Base-by-base conservation (phyloP, 2,888 invertebrate species). In the Coremacera marginata region DNA sequence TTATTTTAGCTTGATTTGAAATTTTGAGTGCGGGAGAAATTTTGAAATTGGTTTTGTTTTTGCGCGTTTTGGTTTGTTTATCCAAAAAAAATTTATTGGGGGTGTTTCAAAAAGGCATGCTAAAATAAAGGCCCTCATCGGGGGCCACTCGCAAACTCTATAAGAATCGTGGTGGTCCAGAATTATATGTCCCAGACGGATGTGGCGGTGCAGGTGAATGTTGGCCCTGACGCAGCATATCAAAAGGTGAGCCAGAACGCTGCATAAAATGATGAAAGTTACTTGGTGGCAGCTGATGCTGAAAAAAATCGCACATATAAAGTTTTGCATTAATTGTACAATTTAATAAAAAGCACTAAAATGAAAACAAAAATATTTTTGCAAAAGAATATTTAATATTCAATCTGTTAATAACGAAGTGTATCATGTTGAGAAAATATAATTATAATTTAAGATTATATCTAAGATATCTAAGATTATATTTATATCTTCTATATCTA, bases 141-240 rank as follows among this genome's bases (percentile, higher is more conserved):
- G 88, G 87, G 86, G 88, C 89, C 86, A 89, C 86, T 84, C 86
- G 84, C 86, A 89, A 86, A 86, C 86, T 89, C 89, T 89, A 89
- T 89, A 89, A 89, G 86, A 88, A 89, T 83, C 89, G 86, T 83
- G 89, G 89, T 84, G 88, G 89, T 82, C 88, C 89, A 80, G 89
- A 87, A 86, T 89, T 89, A 81, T 88, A 87, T 83, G 87, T 85
- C 84, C 88, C 87, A 82, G 88, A 85, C 80, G 86, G 84, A 77
- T 85, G 85, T 77, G 83, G 83, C 79, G 86, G 83, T 78, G 86
- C 86, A 67, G 89, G 88, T 52, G 88, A 88, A 71, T 85, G 85
- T 76, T 88, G 89, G 34, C 86, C 87, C 81, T 88, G 89, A 65
- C 86, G 87, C 79, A 88, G 82, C 65, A 89, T 84, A 79, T 89